Conservation (phyloP, 2,113 vertebrate species). For the Brevimyrus niger region DNA sequence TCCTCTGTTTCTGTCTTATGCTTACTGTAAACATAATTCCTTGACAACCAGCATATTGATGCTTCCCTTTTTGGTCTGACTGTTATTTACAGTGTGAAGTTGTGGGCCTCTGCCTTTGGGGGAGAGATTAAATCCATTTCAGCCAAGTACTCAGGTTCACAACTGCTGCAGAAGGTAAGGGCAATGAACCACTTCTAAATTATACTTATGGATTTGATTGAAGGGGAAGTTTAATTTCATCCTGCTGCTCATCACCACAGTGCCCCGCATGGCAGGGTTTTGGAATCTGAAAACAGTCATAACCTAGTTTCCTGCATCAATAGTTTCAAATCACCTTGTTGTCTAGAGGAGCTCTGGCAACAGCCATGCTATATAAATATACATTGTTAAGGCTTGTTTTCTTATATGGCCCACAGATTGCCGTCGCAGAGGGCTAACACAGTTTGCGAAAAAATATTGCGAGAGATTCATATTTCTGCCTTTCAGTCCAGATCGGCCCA, state of each 20-base stretch:
- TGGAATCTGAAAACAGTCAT: not conserved
- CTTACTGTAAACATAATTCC: not conserved
- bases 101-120: constrained; percentile 98
- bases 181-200: not conserved
- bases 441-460: not conserved
- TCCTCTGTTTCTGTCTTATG: not conserved
- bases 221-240: not conserved
- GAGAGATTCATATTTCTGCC: not conserved
- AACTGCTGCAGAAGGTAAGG: constrained; percentile 96
- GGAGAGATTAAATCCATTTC: constrained; percentile 98
- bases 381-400: not conserved
- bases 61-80: not conserved
- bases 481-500: not conserved
- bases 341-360: too few species aligned
- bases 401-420: not conserved
- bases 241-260: not conserved
- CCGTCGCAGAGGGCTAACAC: not conserved
- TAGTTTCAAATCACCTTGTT: not conserved
- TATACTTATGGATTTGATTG: not conserved
- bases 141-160: constrained; percentile 95
- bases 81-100: constrained; percentile 75
- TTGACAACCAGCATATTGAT: not conserved
- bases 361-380: not conserved
- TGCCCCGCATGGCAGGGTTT: not conserved
- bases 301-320: not conserved